Conservation (phyloP, 1,140 invertebrate species). For the Drosophila saltans region DNA sequence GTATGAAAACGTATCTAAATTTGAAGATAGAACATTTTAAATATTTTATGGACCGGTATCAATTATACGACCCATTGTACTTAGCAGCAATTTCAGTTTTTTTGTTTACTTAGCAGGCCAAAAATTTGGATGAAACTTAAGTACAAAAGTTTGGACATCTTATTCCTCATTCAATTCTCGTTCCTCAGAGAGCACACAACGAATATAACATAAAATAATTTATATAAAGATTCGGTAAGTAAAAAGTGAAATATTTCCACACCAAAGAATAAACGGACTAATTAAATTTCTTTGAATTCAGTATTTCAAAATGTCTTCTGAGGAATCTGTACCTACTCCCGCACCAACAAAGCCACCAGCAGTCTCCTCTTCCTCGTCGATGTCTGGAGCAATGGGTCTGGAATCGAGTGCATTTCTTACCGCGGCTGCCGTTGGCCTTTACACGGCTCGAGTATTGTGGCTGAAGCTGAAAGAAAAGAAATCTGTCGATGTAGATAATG, state of each 20-base stretch:
- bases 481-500: background rate
- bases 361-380: background rate
- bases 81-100: background rate
- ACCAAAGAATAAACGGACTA: too few species aligned
- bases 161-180: background rate
- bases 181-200: background rate
- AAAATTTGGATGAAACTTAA: background rate
- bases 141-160: background rate
- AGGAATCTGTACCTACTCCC: too few species aligned
- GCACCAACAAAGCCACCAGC: background rate
- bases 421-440: conserved; percentile 34
- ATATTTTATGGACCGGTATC: too few species aligned
- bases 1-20: too few species aligned
- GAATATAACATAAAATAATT: background rate
- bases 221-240: too few species aligned
- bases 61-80: conserved; percentile 1
- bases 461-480: conserved; percentile 26
- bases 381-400: conserved; percentile 24
- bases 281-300: too few species aligned
- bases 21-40: too few species aligned
- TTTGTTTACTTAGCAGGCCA: background rate
- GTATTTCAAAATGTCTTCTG: too few species aligned
- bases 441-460: conserved; percentile 42
- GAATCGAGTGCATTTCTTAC: conserved; percentile 26
- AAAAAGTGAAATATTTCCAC: too few species aligned